Percentiles rank a stretch among this genome's conserved stretches.
Evolutionary conservation across 2,888 invertebrate species (phyloP).

Genomic region (Mellilla xanthometata): DNA sequence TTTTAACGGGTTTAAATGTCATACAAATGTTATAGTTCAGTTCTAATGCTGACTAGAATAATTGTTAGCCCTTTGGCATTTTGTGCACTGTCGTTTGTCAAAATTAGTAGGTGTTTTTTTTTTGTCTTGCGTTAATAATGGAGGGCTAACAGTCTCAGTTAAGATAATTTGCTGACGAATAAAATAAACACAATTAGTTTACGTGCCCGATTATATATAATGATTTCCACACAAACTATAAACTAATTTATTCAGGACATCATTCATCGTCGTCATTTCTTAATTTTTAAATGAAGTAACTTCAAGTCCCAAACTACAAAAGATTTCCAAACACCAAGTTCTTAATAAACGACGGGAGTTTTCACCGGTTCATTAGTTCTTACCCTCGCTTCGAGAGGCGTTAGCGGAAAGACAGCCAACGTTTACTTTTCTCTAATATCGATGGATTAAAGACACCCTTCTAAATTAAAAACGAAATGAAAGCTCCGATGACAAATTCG

Average conservation of each 20-base stretch:
- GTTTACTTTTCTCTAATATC: slow-evolving; percentile 71
- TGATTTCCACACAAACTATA: too few relatives aligned
- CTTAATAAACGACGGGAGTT: slow-evolving; percentile 46
- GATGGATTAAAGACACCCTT: slow-evolving; percentile 71
- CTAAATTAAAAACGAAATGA: slow-evolving; percentile 72
- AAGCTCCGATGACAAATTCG: slow-evolving; percentile 35
- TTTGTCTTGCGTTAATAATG: too few relatives aligned
- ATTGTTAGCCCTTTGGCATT: slow-evolving; percentile 1
- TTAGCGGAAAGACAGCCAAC: slow-evolving; percentile 53
- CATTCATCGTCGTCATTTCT: background rate
- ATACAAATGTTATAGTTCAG: slow-evolving; percentile 30
- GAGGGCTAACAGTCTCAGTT: too few relatives aligned
- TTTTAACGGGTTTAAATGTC: slow-evolving; percentile 49
- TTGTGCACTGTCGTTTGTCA: slow-evolving; percentile 5
- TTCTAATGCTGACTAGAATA: slow-evolving; percentile 11
- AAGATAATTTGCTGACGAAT: too few relatives aligned
- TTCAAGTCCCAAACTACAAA: slow-evolving; percentile 15
- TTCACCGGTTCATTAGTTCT: slow-evolving; percentile 63
- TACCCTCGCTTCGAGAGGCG: slow-evolving; percentile 48
- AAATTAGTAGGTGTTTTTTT: background rate
- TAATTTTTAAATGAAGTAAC: background rate
- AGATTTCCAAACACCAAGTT: slow-evolving; percentile 35
- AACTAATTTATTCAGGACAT: too few relatives aligned
- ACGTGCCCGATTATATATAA: too few relatives aligned
- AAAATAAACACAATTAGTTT: too few relatives aligned